Evolutionary conservation across 2,888 invertebrate species (phyloP), one percentile per base, ranked within the genome.

Genomic region (Archaeoteleia sp.): DNA sequence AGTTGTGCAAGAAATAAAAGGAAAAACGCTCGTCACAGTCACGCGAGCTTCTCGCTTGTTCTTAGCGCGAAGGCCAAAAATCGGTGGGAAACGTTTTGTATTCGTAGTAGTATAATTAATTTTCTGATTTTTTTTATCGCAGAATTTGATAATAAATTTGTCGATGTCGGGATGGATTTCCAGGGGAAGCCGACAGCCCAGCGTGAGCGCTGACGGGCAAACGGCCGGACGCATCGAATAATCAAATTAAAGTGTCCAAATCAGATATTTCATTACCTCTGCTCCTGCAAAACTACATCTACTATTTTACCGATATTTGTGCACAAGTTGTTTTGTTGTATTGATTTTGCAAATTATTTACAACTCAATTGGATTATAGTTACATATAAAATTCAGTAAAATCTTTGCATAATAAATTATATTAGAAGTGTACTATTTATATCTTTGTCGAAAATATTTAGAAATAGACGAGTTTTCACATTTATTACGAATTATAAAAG

Each of bases 31-130:
- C 9, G 32, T 15, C 58, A 58, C 40, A 58, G 58, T 51, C 45
- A 32, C 51, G 51, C 30, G 32, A 29, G 45, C 40, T 43, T 58
- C 51, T 6, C 39, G 34, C 23, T 27, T 46, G 35, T 51, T 58
- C 57, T 58, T 45, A 51, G 45, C 9, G 25, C 58, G 45, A 39
- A 30, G 45, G 54, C 48, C 51, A 49, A 20, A 39, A 40, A 23
- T 35, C 58, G 45, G 23, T 35, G 35, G 13, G 9, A 43, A 54
- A 54, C 34, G 43, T 34, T 48, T 40, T 30, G 35, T 49, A 34
- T n/a, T n/a, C 53, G 34, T 40, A 34, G 10, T 48, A 51, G 48
- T 45, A 58, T 62, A 67, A 70, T 67, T 67, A 60, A 37, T 48
- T 35, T 10, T 27, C 27, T 42, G n/a, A n/a, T n/a, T n/a, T n/a